Conservation (phyloP, 2,888 invertebrate species). For the Drosophila demipolita region DNA sequence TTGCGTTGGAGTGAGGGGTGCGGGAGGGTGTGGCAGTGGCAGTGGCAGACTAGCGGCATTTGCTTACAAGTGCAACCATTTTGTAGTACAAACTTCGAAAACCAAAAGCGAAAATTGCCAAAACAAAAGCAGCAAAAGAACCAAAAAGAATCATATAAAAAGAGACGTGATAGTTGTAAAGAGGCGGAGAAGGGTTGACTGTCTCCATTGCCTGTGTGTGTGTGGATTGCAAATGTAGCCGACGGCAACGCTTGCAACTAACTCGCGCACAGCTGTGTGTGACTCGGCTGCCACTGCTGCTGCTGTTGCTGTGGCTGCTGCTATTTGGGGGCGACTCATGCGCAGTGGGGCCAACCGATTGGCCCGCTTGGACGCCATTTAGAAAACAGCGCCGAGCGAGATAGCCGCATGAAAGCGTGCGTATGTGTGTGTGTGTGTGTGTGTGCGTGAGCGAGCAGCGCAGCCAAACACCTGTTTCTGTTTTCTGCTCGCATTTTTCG, state of each 20-base stretch:
- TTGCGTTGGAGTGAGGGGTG: slow-evolving; percentile 29
- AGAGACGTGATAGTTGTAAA: neutral
- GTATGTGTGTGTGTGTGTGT: neutral
- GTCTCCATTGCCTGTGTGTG: slow-evolving; percentile 49
- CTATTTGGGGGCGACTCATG: slow-evolving; percentile 72
- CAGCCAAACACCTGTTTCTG: slow-evolving; percentile 73
- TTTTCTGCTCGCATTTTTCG: slow-evolving; percentile 43
- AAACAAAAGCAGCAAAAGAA: slow-evolving; percentile 61
- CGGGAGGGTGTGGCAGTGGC: slow-evolving; percentile 8
- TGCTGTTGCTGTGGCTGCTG: slow-evolving; percentile 19
- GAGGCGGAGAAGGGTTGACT: slow-evolving; percentile 34
- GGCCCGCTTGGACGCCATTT: slow-evolving; percentile 84
- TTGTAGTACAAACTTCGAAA: slow-evolving; percentile 82
- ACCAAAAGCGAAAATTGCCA: slow-evolving; percentile 80
- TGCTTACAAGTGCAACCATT: slow-evolving; percentile 83
- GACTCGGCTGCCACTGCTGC: neutral
- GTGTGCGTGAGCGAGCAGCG: slow-evolving; percentile 58
- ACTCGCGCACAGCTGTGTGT: slow-evolving; percentile 11
- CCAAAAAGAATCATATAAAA: slow-evolving; percentile 12
- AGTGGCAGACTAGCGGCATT: slow-evolving; percentile 50
- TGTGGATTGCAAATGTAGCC: slow-evolving; percentile 56
- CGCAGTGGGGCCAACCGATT: slow-evolving; percentile 82
- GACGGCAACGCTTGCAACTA: slow-evolving; percentile 42
- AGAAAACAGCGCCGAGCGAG: slow-evolving; percentile 66
- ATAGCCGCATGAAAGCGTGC: slow-evolving; percentile 23